Conservation (phyloP, 1,140 invertebrate species). For the Zaprionus nigranus region DNA sequence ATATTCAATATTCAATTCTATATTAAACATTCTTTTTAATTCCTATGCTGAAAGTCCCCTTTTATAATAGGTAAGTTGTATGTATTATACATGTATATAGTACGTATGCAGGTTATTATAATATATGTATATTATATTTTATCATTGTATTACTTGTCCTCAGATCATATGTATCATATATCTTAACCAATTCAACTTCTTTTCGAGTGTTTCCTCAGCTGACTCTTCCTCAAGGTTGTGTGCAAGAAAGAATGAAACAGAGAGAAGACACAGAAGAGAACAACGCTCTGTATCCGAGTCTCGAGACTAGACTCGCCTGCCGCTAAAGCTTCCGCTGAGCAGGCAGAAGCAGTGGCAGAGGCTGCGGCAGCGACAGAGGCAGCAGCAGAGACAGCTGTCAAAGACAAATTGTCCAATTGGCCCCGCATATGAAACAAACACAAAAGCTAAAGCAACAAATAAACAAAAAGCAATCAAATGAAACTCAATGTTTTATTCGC, state of each 20-base stretch:
- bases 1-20: no score
- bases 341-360: neutral
- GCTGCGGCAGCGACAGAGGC: neutral
- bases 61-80: no score
- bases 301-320: neutral
- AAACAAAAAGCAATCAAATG: conserved; percentile 40
- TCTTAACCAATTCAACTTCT: neutral
- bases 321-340: neutral
- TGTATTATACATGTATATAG: no score
- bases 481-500: conserved; percentile 52
- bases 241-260: neutral
- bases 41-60: no score
- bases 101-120: no score
- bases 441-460: conserved; percentile 23
- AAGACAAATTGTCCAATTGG: conserved; percentile 61
- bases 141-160: neutral
- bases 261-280: neutral
- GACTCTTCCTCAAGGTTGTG: conserved; percentile 6
- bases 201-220: neutral
- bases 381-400: conserved; percentile 9
- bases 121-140: neutral
- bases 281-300: neutral
- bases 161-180: neutral
- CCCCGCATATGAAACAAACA: conserved; percentile 63
- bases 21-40: no score